A percentile compares a stretch with the other conserved stretches of the same genome.
Conservation (phyloP, 2,888 invertebrate genomes). For the Pristionchus entomophagus region DNA sequence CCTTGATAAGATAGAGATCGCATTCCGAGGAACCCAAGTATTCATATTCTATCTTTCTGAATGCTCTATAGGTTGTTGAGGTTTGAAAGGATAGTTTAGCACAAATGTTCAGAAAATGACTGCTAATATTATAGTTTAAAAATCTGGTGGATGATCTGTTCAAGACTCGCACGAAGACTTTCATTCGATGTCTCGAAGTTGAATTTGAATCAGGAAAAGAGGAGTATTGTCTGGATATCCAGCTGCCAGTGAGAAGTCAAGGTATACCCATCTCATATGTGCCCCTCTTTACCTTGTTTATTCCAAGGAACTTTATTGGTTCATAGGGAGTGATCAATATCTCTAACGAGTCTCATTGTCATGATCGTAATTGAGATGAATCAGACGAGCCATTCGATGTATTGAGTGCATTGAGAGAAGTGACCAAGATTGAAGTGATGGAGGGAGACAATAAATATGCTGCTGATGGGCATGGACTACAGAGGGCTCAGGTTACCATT, state of each 20-base stretch:
- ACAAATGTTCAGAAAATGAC: background rate
- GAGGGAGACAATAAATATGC: conserved; percentile 10
- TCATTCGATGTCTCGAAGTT: background rate
- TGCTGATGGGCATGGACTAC: background rate
- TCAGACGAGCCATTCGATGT: background rate
- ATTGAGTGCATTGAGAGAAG: background rate
- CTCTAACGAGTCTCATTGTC: too few species aligned
- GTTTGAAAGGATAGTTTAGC: background rate
- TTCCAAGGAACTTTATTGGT: too few species aligned
- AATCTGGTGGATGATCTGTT: background rate
- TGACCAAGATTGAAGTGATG: background rate
- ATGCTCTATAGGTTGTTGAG: too few species aligned
- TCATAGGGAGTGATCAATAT: too few species aligned
- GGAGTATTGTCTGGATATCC: background rate
- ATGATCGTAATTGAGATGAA: background rate
- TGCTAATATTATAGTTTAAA: background rate
- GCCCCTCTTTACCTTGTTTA: too few species aligned
- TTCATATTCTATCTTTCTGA: too few species aligned
- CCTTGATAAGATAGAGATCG: background rate
- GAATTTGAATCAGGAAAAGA: conserved; percentile 4
- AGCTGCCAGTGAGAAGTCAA: background rate
- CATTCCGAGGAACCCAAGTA: background rate
- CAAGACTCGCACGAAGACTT: background rate
- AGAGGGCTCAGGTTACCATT: background rate
- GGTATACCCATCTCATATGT: too few species aligned